Base-by-base conservation (phyloP, 2,797 vertebrate species). In the Gallinago stenura region DNA sequence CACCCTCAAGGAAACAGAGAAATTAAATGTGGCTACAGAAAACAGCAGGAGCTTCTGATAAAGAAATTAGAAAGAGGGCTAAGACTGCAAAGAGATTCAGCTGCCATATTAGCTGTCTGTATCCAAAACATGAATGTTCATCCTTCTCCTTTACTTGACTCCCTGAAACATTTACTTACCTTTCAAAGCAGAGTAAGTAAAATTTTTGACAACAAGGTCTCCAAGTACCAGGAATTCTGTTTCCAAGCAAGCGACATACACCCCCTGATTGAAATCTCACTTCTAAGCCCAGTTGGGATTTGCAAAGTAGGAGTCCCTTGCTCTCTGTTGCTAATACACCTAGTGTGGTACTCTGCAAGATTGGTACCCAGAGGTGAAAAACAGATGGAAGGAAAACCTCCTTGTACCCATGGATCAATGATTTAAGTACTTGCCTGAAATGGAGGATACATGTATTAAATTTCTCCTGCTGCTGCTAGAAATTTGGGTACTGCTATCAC, bases 211-310 rank as follows among this genome's bases (percentile, higher is more conserved):
- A 69, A 39, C 2, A 45, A 64, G 20, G 13, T 53, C 20, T 71
- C 35, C 10, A 71, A 60, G 13, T 35, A 64, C 31, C 8, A 56
- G 11, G 5, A 81, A 83, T 14, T 53, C 62, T 75, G 7, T 87
- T 79, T 61, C n/a, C 75, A 90, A 90, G 11, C 28, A 75, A 81
- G 16, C 1, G 1, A 48, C 31, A n/a, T 35, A 6, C 1, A 20
- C 2, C 3, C 2, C 10, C 8, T 0, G 0, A 18, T 0, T 53
- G 33, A 75, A 64, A 17, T 28, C 37, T 65, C 50, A 28, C 19
- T 51, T 26, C 35, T 57, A 78, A 83, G 17, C 10, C 26, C n/a
- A n/a, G 11, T 15, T 33, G 46, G 41, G 12, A 87, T 77, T 51
- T 81, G 50, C 33, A 75, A 31, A 11, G 13, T 39, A 25, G 16